These are phyloP conservation scores for Epistrophe grossulariae DNA, from an alignment of 2,888 invertebrate genomes.

Conservation along the genomic window DNA sequence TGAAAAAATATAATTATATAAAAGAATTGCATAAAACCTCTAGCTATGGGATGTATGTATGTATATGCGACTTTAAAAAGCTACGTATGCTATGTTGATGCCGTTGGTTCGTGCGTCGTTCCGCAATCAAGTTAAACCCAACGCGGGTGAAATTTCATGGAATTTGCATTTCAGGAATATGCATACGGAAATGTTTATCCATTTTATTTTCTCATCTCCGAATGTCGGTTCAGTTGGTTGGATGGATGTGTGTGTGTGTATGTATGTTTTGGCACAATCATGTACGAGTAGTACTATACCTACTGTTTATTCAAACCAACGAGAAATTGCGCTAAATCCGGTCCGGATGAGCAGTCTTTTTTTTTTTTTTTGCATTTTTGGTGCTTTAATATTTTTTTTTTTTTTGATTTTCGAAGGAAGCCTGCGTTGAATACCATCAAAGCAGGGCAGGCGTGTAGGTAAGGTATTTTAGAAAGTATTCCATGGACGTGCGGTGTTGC, in stretches of 20 bases:
- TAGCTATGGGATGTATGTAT: not conserved
- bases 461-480: conserved; percentile 29
- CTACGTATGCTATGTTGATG: not conserved
- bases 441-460: conserved; percentile 5
- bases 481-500: conserved; percentile 5
- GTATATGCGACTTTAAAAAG: not conserved
- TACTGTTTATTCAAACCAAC: conserved; percentile 12
- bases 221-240: not conserved
- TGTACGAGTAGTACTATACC: not conserved
- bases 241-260: not conserved
- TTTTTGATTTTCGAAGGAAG: not conserved
- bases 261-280: not conserved
- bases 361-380: conserved; percentile 32
- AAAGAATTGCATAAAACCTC: conserved; percentile 1
- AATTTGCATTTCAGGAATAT: conserved; percentile 36
- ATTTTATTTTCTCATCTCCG: conserved; percentile 25
- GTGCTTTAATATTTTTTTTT: conserved; percentile 3
- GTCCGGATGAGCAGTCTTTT: not conserved
- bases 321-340: conserved; percentile 17
- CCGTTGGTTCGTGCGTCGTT: too few species aligned
- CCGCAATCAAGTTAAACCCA: conserved; percentile 15
- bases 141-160: conserved; percentile 28
- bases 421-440: conserved; percentile 23
- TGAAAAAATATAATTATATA: conserved; percentile 6
- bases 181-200: conserved; percentile 14